Evolutionary conservation across 2,797 vertebrate species (phyloP).

Genomic region (Sardinella longiceps): DNA sequence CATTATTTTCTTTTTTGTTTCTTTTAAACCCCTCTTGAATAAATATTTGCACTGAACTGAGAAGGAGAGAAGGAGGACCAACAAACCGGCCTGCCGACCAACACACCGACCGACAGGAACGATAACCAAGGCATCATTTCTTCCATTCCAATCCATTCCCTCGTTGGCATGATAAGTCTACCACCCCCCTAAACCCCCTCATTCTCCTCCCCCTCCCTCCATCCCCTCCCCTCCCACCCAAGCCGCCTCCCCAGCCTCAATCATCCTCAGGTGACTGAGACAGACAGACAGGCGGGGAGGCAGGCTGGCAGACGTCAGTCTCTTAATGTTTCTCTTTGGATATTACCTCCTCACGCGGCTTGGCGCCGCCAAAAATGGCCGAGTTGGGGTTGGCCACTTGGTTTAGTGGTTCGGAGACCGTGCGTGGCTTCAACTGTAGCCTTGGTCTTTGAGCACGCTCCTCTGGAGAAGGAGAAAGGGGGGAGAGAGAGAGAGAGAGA

Average conservation of each 20-base stretch:
- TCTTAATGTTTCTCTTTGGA: slow-evolving; percentile 84
- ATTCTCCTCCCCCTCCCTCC: slow-evolving; percentile 24
- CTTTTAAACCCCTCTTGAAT: slow-evolving; percentile 65
- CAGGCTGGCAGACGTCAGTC: slow-evolving; percentile 62
- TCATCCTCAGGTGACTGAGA: neutral
- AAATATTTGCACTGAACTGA: slow-evolving; percentile 65
- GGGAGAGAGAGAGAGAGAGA: neutral
- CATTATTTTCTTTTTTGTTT: slow-evolving; percentile 62
- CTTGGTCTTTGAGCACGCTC: slow-evolving; percentile 94
- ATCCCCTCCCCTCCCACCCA: slow-evolving; percentile 37
- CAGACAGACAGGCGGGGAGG: slow-evolving; percentile 2
- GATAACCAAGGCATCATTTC: slow-evolving; percentile 74
- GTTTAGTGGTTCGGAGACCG: slow-evolving; percentile 92
- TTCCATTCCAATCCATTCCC: slow-evolving; percentile 70
- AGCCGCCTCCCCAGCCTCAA: neutral
- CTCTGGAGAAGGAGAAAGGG: slow-evolving; percentile 75
- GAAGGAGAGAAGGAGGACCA: slow-evolving; percentile 63
- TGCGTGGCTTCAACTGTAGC: slow-evolving; percentile 97
- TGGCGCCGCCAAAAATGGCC: slow-evolving; percentile 96
- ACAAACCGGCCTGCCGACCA: too few species aligned
- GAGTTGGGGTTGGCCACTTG: slow-evolving; percentile 99
- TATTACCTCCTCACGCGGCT: slow-evolving; percentile 93
- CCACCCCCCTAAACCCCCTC: slow-evolving; percentile 44
- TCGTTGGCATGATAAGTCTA: slow-evolving; percentile 65
- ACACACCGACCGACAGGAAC: slow-evolving; percentile 78